Evolutionary conservation across 2,797 vertebrate species (phyloP).

Genomic region (Etheostoma nigrum): DNA sequence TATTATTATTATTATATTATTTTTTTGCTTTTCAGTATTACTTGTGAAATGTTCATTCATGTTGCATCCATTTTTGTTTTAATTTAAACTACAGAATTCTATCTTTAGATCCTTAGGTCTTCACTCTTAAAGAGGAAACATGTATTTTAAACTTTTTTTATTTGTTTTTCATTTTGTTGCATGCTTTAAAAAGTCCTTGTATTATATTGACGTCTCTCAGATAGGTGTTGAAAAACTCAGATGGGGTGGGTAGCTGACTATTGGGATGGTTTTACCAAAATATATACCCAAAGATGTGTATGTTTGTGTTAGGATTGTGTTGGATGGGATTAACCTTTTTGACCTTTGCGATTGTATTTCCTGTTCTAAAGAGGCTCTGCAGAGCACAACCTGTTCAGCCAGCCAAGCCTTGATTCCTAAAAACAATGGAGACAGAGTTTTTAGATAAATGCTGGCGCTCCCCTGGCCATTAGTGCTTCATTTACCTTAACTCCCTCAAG

Average conservation of each 20-base stretch:
- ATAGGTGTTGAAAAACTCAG: slow-evolving; percentile 76
- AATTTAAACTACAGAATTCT: slow-evolving; percentile 80
- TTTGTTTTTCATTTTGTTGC: slow-evolving; percentile 80
- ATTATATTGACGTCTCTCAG: slow-evolving; percentile 77
- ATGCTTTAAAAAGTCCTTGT: slow-evolving; percentile 83
- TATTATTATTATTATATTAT: background rate
- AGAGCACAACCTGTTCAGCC: slow-evolving; percentile 79
- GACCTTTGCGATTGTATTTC: slow-evolving; percentile 91
- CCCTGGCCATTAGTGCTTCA: slow-evolving; percentile 38
- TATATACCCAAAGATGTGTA: slow-evolving; percentile 82
- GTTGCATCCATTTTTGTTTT: slow-evolving; percentile 63
- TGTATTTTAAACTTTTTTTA: slow-evolving; percentile 75
- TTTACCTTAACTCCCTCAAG: slow-evolving; percentile 30
- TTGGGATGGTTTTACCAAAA: slow-evolving; percentile 74
- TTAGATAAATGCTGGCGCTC: slow-evolving; percentile 20
- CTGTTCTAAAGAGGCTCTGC: slow-evolving; percentile 82
- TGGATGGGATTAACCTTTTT: slow-evolving; percentile 86
- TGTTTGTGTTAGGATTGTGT: slow-evolving; percentile 84
- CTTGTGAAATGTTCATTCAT: slow-evolving; percentile 71
- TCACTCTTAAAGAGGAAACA: slow-evolving; percentile 90
- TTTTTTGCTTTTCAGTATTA: slow-evolving; percentile 79
- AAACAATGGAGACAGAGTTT: slow-evolving; percentile 42
- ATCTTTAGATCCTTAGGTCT: slow-evolving; percentile 89
- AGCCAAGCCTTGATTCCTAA: slow-evolving; percentile 84
- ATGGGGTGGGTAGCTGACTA: slow-evolving; percentile 69